A percentile compares a stretch with the other conserved stretches of the same genome.
Conservation (phyloP, 1,140 invertebrate species). For the Diuraphis noxia region DNA sequence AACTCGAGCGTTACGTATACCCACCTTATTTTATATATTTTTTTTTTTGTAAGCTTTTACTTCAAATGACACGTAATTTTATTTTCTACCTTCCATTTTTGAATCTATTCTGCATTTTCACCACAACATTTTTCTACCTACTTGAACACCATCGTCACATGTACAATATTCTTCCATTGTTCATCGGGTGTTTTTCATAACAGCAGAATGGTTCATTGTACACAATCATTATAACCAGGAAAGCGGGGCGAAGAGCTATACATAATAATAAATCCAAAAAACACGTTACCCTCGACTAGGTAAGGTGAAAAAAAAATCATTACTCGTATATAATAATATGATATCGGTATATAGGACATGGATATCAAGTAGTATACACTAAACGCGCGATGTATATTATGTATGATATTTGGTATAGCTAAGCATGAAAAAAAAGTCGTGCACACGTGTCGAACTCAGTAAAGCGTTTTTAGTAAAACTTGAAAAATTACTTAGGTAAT, state of each 20-base stretch:
- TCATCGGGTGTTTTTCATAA: background rate
- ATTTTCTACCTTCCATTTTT: background rate
- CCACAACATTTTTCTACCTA: background rate
- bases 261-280: constrained; percentile 25
- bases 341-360: background rate
- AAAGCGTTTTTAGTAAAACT: background rate
- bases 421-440: background rate
- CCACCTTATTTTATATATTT: background rate
- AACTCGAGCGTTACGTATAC: background rate
- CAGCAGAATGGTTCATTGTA: constrained; percentile 28
- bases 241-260: background rate
- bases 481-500: background rate
- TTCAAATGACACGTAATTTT: background rate
- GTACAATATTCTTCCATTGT: constrained; percentile 18
- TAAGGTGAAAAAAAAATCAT: constrained; percentile 32
- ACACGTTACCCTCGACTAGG: background rate
- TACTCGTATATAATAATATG: background rate
- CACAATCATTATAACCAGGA: background rate
- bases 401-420: background rate
- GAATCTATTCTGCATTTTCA: background rate
- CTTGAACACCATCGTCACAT: background rate
- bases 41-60: background rate
- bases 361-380: background rate
- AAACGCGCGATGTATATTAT: background rate
- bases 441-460: constrained; percentile 3